Evolutionary conservation across 2,113 vertebrate genomes (phyloP), one percentile per base, ranked within the genome.

Genomic region (Xenopus laevis): DNA sequence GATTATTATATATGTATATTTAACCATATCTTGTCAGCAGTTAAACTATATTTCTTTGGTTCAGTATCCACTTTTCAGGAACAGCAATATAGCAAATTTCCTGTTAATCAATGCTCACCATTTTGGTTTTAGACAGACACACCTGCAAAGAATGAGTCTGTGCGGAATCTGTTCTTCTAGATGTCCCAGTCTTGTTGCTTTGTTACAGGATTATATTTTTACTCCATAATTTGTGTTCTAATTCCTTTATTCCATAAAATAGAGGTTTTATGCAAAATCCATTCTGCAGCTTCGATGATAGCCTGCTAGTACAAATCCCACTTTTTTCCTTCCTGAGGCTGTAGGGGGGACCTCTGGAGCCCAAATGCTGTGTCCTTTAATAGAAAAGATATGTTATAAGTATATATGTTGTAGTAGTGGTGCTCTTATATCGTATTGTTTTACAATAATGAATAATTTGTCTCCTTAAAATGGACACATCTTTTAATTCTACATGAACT

Each of bases 101-200:
- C 81, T 78, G 79, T 86, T 82, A 81, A 81, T 80, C 84, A 84
- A 78, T 82, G 84, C 84, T 90, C 85, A 86, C 83, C 82, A 85
- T 89, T 89, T 89, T 82, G 10, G 70, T 79, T 84, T 84, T 72
- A 83, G 76, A 75, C 77, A 79, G 85, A 83, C 83, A 71, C 71
- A 82, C 65, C 82, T 82, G 79, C 68, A 80, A 78, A 75, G 40
- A 78, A 82, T 40, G 57, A 68, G 47, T 62, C 21, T 68, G 65
- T 46, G 45, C 20, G 12, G 23, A 20, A 45, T 21, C 46, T 21
- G 11, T 68, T 50, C 47, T 61, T 17, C 7, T 20, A 59, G 52
- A 23, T 6, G 21, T n/a, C 15, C 52, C 44, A 58, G 33, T 66
- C 61, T 65, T 15, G 17, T 62, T 23, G 9, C 10, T 44, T 33